Base-by-base conservation (phyloP, 2,113 vertebrate species). In the Archilochus colubris region DNA sequence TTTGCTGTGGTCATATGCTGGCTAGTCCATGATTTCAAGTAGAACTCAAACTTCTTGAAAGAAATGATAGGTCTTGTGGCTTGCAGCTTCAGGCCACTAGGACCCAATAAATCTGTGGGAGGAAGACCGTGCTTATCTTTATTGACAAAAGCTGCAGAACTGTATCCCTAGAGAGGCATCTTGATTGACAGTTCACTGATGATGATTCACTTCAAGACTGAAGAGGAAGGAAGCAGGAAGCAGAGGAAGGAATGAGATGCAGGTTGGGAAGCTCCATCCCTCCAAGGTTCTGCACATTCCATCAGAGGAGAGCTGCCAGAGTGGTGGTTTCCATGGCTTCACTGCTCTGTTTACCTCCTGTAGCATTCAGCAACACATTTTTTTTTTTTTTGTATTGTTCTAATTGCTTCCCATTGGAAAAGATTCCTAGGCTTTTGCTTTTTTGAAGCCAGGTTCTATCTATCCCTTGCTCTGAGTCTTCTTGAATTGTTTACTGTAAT, bases 351-450 rank as follows among this genome's bases (percentile, higher is more conserved):
- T 80, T 89, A 19, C 59, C 55, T 87, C 62, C 44, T 21, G 25
- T 22, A 82, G 68, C 67, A 16, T 30, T 87, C 91, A 59, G 1
- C 18, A 83, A 48, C 53, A 62, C 81, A 54, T 16, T 63, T 87
- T 66, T 40, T 40, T 40, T 40, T 40, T 40, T 40, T 55, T 19
- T 62, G 14, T 59, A 11, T 55, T 70, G 20, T 83, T 89, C 66
- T 86, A 83, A 89, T 85, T 94, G 63, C 48, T 91, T 86, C 82
- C 84, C 64, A 18, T 11, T 57, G 70, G 67, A 92, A 44, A 93
- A 61, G 28, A 18, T 81, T 84, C n/a, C 44, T 54, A 68, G 46
- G 48, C 20, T 91, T 78, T 44, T 64, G 27, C 14, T 74, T 66
- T 84, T 79, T 69, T 53, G 48, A 72, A 82, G 40, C 17, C 54